A percentile compares a stretch with the other conserved stretches of the same genome.
Evolutionary conservation across 1,140 invertebrate species (phyloP).

Genomic region (Drosophila tropicalis): DNA sequence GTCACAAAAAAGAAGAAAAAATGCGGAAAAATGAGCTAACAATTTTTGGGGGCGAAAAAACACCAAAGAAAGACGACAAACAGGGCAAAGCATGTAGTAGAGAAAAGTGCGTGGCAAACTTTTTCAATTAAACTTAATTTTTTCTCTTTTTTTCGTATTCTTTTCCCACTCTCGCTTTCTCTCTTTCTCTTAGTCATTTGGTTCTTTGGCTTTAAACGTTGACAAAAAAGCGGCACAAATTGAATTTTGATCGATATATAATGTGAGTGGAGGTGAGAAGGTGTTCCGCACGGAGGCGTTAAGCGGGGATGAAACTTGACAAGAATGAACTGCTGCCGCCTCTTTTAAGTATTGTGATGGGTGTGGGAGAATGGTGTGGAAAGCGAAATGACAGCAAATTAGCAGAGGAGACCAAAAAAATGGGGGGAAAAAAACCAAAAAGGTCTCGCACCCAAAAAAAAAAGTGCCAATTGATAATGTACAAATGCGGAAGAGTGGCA

Average conservation of each 20-base stretch:
- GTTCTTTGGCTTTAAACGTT: conserved; percentile 54
- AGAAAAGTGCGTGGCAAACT: conserved; percentile 73
- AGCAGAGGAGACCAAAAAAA: conserved; percentile 48
- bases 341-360: not conserved
- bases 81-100: conserved; percentile 35
- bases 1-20: conserved; percentile 41
- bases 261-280: conserved; percentile 36
- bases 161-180: conserved; percentile 25
- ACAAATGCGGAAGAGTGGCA: not conserved
- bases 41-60: conserved; percentile 11
- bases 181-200: conserved; percentile 1
- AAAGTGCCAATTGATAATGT: conserved; percentile 46
- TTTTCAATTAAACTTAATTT: conserved; percentile 79
- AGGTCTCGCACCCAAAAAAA: conserved; percentile 51
- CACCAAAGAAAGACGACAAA: conserved; percentile 32
- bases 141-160: conserved; percentile 48
- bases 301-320: not conserved
- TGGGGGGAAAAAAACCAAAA: conserved; percentile 33
- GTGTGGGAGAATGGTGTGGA: conserved; percentile 39
- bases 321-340: not conserved
- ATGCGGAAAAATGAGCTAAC: conserved; percentile 19
- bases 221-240: conserved; percentile 76
- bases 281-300: not conserved
- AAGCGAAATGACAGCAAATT: conserved; percentile 78
- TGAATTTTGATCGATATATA: conserved; percentile 81